These are phyloP conservation scores for Doris montereyensis DNA, from an alignment of 2,888 invertebrate species.

Conservation along the genomic window DNA sequence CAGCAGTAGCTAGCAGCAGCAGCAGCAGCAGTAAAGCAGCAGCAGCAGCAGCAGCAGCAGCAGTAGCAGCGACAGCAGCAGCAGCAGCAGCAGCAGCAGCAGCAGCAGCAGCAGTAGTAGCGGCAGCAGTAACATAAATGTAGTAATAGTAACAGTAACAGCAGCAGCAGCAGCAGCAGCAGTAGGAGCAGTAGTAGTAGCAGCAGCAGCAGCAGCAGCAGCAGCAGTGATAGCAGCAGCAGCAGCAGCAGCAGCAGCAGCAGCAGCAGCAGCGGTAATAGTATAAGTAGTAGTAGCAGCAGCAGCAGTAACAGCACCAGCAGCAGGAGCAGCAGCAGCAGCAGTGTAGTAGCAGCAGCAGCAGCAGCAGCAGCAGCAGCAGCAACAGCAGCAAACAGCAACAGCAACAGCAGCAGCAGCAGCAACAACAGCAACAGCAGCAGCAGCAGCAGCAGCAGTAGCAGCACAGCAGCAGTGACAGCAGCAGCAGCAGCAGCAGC, in stretches of 20 bases:
- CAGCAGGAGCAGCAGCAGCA: conserved; percentile 13
- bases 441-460: neutral
- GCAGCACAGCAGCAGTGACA: neutral
- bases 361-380: neutral
- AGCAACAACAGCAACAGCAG: neutral
- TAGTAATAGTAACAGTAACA: conserved; percentile 1
- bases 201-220: neutral
- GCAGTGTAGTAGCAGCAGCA: neutral
- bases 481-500: neutral
- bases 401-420: neutral
- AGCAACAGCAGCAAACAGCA: conserved; percentile 5
- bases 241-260: conserved; percentile 17
- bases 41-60: neutral
- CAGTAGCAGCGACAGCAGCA: conserved; percentile 10
- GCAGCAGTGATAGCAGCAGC: conserved; percentile 2
- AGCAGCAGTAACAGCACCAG: conserved; percentile 22
- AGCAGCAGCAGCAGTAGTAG: conserved; percentile 22
- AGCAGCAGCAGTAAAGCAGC: neutral
- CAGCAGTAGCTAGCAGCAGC: neutral
- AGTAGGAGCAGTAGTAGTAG: neutral
- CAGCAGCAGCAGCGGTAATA: conserved; percentile 16
- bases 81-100: conserved; percentile 11
- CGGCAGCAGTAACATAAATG: too few relatives aligned
- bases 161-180: neutral
- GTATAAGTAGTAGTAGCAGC: conserved; percentile 20